Evolutionary conservation across 2,113 vertebrate genomes (phyloP).

Genomic region (Rhinoptilus africanus): DNA sequence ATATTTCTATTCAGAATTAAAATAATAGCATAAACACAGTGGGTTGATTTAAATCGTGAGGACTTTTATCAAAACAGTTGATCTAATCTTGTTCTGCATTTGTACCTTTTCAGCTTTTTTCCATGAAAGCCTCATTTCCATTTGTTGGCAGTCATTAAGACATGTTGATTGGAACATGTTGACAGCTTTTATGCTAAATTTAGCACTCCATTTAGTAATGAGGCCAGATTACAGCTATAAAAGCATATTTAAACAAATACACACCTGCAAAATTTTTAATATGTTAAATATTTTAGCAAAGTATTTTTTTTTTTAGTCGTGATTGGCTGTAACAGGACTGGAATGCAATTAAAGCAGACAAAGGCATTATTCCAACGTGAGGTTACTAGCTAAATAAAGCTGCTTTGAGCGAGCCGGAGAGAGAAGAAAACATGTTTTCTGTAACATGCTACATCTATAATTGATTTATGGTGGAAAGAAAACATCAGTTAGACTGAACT

Average conservation of each 20-base stretch:
- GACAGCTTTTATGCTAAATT: constrained; percentile 41
- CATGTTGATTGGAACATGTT: background rate
- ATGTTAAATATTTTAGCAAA: background rate
- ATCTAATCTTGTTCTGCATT: background rate
- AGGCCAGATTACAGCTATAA: background rate
- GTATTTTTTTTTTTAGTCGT: background rate
- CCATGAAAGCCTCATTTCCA: background rate
- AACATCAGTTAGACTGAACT: background rate
- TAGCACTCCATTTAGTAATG: constrained; percentile 13
- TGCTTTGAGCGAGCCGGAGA: background rate
- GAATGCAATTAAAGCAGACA: background rate
- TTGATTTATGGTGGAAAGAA: background rate
- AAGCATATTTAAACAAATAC: constrained; percentile 20
- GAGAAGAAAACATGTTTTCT: background rate
- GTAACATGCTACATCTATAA: background rate
- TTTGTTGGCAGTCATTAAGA: constrained; percentile 10
- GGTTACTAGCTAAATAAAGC: background rate
- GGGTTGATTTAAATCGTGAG: background rate
- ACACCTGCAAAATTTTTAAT: background rate
- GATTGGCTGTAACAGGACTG: background rate
- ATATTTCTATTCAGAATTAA: background rate
- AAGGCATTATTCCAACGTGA: background rate
- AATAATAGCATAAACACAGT: background rate
- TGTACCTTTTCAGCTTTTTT: background rate
- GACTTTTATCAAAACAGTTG: background rate